Conservation (phyloP, 2,797 vertebrate species). For the Catharus ustulatus region DNA sequence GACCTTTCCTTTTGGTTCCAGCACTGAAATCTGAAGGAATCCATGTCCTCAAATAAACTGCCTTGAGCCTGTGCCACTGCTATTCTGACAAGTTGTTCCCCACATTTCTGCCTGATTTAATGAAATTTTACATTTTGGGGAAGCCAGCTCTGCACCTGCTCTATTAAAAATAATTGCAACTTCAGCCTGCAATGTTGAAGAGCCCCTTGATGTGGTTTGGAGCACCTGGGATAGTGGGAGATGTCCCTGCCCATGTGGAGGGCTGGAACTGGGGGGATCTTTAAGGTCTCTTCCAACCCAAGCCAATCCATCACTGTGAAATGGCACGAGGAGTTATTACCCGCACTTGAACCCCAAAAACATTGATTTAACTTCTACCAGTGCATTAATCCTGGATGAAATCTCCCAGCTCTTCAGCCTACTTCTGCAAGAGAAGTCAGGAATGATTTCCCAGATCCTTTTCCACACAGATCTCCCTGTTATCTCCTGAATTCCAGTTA, state of each 20-base stretch:
- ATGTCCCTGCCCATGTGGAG: not conserved
- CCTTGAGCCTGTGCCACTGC: not conserved
- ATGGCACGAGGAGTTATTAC: not conserved
- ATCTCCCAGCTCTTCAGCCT: not conserved
- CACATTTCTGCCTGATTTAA: not conserved
- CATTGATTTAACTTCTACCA: not conserved
- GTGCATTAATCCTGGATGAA: not conserved
- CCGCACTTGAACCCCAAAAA: not conserved
- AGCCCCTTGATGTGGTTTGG: not conserved
- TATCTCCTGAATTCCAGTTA: not conserved
- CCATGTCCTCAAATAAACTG: rapidly evolving
- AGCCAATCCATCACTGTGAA: not conserved
- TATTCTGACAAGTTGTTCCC: rapidly evolving
- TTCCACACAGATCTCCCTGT: not conserved
- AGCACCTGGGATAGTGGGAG: not conserved
- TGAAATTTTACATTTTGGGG: not conserved
- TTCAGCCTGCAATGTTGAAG: not conserved
- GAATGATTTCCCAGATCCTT: not conserved
- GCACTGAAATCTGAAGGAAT: not conserved
- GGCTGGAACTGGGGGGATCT: too few relatives aligned
- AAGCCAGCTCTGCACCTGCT: not conserved
- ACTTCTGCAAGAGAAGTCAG: not conserved
- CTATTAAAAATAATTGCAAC: not conserved
- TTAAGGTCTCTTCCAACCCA: not conserved
- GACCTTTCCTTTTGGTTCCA: not conserved